phyloP scores from a whole-genome alignment of 2,888 invertebrate species.

The Parnassius smintheus region DNA sequence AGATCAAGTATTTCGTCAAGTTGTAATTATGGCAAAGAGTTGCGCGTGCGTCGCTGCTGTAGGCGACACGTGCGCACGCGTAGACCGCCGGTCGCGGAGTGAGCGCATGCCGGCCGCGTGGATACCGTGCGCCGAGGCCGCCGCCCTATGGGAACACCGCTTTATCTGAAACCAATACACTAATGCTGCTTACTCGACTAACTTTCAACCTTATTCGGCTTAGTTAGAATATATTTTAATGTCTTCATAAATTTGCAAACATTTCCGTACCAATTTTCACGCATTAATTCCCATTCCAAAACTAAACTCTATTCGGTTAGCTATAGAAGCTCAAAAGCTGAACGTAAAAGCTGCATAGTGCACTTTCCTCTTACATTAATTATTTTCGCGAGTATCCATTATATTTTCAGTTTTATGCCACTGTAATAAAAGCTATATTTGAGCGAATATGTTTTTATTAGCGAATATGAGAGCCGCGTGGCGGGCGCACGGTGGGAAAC shows the following conservation, averaged over 20 bases:
- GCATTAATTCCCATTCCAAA: constrained; percentile 25
- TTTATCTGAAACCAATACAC: constrained; percentile 34
- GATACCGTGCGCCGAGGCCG: constrained; percentile 46
- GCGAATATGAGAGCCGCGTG: constrained; percentile 64
- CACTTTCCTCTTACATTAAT: constrained; percentile 25
- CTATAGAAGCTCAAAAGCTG: constrained; percentile 27
- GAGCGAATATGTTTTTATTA: constrained; percentile 34
- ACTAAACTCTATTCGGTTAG: constrained; percentile 14
- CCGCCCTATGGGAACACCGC: constrained; percentile 46
- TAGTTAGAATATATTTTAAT: constrained; percentile 14
- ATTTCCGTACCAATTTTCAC: constrained; percentile 10
- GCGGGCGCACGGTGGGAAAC: constrained; percentile 69
- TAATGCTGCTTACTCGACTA: constrained; percentile 2
- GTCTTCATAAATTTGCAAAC: constrained; percentile 24
- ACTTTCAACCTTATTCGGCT: constrained; percentile 33
- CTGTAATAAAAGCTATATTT: constrained; percentile 33
- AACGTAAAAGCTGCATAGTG: constrained; percentile 4
- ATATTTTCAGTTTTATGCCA: constrained; percentile 20
- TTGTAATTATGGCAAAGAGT: constrained; percentile 31
- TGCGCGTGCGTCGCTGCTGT: constrained; percentile 35
- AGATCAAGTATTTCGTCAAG: constrained; percentile 31
- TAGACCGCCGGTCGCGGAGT: constrained; percentile 68
- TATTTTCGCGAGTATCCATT: constrained; percentile 15
- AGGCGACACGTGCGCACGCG: constrained; percentile 72
- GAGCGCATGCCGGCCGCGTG: constrained; percentile 72